Evolutionary conservation across 2,888 invertebrate genomes (phyloP), one percentile per base, ranked within the genome.

Genomic region (Sisyra terminalis): DNA sequence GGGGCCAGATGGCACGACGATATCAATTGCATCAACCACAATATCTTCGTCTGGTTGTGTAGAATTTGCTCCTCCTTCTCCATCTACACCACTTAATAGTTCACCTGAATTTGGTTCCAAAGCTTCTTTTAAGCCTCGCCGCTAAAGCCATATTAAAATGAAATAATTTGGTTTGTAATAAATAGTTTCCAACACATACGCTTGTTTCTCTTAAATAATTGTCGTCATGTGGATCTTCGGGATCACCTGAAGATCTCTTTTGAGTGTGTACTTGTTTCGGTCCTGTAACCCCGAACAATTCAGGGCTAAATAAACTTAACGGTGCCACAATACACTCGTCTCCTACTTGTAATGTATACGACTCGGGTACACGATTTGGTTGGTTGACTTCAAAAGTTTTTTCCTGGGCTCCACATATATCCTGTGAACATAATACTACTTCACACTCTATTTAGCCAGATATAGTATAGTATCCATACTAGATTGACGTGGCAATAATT

Each of bases 241-340:
- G 79, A 56, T 93, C 90, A 3, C 88, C 79, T 39, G 69, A 64
- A 31, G 69, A 71, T 14, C 31, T 11, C 50, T 71, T 77, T 54
- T 87, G 87, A 9, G 78, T 76, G 51, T 80, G 78, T 2, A 80
- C 76, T 18, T 66, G 64, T 57, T 88, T 85, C 0, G 64, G 58
- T 0, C 87, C 87, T 0, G 90, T 90, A 11, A 92, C 78, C 53
- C 82, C 84, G 15, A 93, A 72, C 44, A 93, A 64, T 59, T 92
- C 92, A 0, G 87, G 88, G 57, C 84, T 80, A 57, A 94, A 90
- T 46, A 92, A 65, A 48, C 88, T 80, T 17, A 94, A 60, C 0
- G 93, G 90, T 3, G 93, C 90, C 47, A 94, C 79, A 18, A 94
- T 78, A 53, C 88, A 84, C 61, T 94, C 94, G 60, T 94, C 94